Base-by-base conservation (phyloP, 2,888 invertebrate genomes). In the Metallyticus violacea region DNA sequence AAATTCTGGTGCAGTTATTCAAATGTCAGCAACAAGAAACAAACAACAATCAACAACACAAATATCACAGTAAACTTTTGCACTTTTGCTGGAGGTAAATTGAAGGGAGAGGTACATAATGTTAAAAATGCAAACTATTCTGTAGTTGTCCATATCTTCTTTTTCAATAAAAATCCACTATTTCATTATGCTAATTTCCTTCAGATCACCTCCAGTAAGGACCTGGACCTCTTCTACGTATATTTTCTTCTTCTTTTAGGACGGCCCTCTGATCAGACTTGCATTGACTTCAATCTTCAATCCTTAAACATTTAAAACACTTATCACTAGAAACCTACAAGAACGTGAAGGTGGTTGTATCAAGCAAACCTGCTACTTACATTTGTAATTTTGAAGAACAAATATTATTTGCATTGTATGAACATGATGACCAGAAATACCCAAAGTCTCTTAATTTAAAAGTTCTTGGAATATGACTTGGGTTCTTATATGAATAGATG, bases 1-100 rank as follows among this genome's bases (percentile, higher is more conserved):
- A n/a, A n/a, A n/a, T 30, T 29, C 81, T 25, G 81, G 25, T 30
- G 81, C 81, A 81, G 30, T 7, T 25, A 77, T 77, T 27, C n/a
- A 27, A 30, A 7, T 28, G 62, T 22, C 83, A 83, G 29, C 77
- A 83, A 83, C 77, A 77, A 27, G 15, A 79, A 83, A 83, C 29
- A 27, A 83, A 83, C 77, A 83, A 83, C 77, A 83, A 83, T 79
- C 85, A 87, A 85, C 81, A 85, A 86, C 87, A 86, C 86, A 85
- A 87, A 86, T 87, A 87, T 87, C 87, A 87, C 87, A 87, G 87
- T 87, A 82, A 86, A 80, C 86, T 80, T 82, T 85, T 86, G 85
- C 79, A 85, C 79, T 79, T 85, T 85, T 62, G 40, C 85, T 79
- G 79, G 79, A 40, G 85, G 85, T 79, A 79, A 26, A n/a, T 25